Evolutionary conservation across 2,113 vertebrate genomes (phyloP).

Genomic region (Mesoclemmys tuberculata): DNA sequence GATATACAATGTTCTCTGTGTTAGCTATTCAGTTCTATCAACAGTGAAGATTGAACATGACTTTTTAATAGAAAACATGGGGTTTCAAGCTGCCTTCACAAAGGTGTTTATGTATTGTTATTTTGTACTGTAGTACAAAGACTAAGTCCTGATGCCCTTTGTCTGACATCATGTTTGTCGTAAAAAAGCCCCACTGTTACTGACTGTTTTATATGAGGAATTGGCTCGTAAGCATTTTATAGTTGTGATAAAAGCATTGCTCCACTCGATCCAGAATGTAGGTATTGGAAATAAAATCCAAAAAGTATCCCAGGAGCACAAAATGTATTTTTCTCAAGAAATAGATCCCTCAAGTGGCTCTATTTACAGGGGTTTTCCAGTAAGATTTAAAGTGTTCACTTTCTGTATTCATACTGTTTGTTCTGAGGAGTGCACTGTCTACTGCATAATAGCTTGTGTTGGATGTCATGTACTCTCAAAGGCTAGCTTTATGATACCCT

Average conservation of each 20-base stretch:
- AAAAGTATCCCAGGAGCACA: constrained; percentile 62
- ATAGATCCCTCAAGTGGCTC: constrained; percentile 79
- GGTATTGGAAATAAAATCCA: constrained; percentile 75
- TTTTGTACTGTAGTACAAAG: constrained; percentile 83
- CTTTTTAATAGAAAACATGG: constrained; percentile 89
- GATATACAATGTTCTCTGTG: constrained; percentile 86
- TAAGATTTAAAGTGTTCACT: constrained; percentile 71
- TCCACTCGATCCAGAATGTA: constrained; percentile 69
- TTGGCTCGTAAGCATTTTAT: constrained; percentile 82
- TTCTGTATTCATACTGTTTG: constrained; percentile 58
- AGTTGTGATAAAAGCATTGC: constrained; percentile 77
- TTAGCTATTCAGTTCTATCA: constrained; percentile 88
- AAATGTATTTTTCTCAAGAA: constrained; percentile 75
- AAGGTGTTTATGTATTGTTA: constrained; percentile 87
- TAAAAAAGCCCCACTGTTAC: constrained; percentile 69
- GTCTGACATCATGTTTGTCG: constrained; percentile 82
- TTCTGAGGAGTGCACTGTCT: constrained; percentile 22
- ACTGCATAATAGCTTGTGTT: constrained; percentile 38
- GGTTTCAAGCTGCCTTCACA: constrained; percentile 83
- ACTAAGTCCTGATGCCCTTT: constrained; percentile 82
- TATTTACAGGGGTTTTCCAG: constrained; percentile 70
- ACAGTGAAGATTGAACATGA: constrained; percentile 89
- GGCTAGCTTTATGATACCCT: constrained; percentile 51
- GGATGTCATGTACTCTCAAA: constrained; percentile 58
- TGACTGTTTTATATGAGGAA: constrained; percentile 78